Percentiles rank a stretch among this genome's conserved stretches.
phyloP scores from a whole-genome alignment of 2,888 invertebrate genomes.

The Nomada fucata region DNA sequence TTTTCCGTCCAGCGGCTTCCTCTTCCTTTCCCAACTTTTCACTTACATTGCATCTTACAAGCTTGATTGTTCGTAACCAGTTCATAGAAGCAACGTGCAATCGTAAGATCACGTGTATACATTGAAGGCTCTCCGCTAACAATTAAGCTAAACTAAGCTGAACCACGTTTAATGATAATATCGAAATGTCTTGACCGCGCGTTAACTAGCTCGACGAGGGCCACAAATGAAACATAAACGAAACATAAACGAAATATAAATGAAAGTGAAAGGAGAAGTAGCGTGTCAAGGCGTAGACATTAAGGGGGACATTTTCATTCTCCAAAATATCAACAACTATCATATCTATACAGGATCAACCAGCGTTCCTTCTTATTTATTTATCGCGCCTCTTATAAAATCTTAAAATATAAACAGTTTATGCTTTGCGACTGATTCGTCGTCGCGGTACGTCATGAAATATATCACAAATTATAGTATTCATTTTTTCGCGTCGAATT shows the following conservation, averaged over 20 bases:
- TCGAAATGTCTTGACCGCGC: constrained; percentile 1
- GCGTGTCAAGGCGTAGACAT: not conserved
- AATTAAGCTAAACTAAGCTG: constrained; percentile 6
- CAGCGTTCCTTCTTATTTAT: not conserved
- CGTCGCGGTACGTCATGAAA: too few species aligned
- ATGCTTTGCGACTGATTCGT: constrained; percentile 13
- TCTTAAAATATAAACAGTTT: too few species aligned
- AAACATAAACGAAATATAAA: constrained; percentile 23
- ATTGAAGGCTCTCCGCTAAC: not conserved
- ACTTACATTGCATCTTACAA: not conserved
- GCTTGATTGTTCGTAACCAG: not conserved
- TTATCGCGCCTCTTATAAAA: too few species aligned
- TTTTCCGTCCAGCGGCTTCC: not conserved
- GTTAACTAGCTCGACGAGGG: constrained; percentile 7
- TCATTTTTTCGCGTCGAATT: not conserved
- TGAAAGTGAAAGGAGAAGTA: constrained; percentile 20
- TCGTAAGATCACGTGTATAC: constrained; percentile 7
- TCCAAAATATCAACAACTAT: not conserved
- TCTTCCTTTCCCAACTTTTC: not conserved
- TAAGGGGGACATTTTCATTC: not conserved
- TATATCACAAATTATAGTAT: constrained; percentile 7
- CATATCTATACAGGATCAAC: not conserved
- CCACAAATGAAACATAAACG: constrained; percentile 23
- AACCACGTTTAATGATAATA: constrained; percentile 8
- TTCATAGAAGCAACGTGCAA: not conserved